These are phyloP conservation scores for Pyrrhosoma nymphula DNA, from an alignment of 2,888 invertebrate species.

Conservation along the genomic window DNA sequence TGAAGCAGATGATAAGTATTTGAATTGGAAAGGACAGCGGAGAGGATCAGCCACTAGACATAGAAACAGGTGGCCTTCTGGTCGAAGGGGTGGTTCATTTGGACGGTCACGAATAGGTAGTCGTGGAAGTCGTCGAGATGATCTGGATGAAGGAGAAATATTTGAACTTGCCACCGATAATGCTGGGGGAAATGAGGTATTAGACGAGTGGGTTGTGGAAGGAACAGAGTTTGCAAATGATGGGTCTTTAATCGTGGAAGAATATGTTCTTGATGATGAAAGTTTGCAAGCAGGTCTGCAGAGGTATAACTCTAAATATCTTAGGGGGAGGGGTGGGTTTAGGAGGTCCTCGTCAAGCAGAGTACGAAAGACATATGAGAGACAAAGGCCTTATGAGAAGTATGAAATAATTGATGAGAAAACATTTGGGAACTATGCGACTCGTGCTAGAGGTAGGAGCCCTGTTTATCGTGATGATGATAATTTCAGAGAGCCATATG, in stretches of 20 bases:
- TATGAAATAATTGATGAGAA: slow-evolving; percentile 63
- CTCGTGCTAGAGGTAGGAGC: slow-evolving; percentile 28
- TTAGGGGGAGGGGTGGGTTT: slow-evolving; percentile 45
- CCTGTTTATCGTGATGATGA: slow-evolving; percentile 55
- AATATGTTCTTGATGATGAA: slow-evolving; percentile 60
- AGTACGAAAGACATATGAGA: slow-evolving; percentile 44
- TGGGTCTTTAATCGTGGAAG: slow-evolving; percentile 51
- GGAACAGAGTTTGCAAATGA: slow-evolving; percentile 51
- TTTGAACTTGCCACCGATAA: slow-evolving; percentile 46
- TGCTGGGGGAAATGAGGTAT: slow-evolving; percentile 11
- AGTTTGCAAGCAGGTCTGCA: slow-evolving; percentile 51
- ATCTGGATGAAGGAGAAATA: slow-evolving; percentile 60
- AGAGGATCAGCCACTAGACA: not conserved
- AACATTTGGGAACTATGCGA: slow-evolving; percentile 50
- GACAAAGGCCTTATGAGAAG: slow-evolving; percentile 42
- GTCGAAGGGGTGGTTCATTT: slow-evolving; percentile 43
- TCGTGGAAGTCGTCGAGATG: slow-evolving; percentile 10
- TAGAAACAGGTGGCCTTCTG: slow-evolving; percentile 44
- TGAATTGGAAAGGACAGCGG: slow-evolving; percentile 49
- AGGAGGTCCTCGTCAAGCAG: slow-evolving; percentile 7
- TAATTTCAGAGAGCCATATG: slow-evolving; percentile 47
- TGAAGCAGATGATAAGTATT: slow-evolving; percentile 34
- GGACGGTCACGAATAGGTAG: slow-evolving; percentile 27
- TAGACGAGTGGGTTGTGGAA: slow-evolving; percentile 17
- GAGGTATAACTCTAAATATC: slow-evolving; percentile 46